Evolutionary conservation across 1,140 invertebrate genomes (phyloP), one percentile per base, ranked within the genome.

Genomic region (Halyomorpha halys): DNA sequence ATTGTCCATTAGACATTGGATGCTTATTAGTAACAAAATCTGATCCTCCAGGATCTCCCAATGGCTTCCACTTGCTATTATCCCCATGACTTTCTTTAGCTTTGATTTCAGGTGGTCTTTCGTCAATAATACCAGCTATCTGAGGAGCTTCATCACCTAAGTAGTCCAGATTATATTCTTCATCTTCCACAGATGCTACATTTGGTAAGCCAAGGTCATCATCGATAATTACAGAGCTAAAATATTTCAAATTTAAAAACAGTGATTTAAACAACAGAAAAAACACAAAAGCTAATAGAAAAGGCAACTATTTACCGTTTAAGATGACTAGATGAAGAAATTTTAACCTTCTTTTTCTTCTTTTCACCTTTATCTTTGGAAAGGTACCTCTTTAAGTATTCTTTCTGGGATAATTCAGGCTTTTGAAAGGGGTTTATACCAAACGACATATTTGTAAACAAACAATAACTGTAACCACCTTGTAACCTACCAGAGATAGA

Each of bases 121-220:
- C 92, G 75, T 96, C 93, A 54, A 94, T 82, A 66, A 96, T 81
- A 39, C 86, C 91, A n/a, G 87, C 91, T 68, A 96, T 85, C 73
- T 90, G 86, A 8, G 93, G 93, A 0, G 86, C 89, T 77, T 94
- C 89, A 72, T 96, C 92, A 25, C 83, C 83, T 21, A 82, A 74
- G 39, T 82, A 79, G 34, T 83, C 73, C 9, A 90, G 78, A 64
- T 90, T 85, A 53, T 86, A 76, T 68, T 89, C 83, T 65, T 85
- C 81, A 66, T 84, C 82, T 63, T 83, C 80, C 0, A 83, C 71
- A 15, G 79, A 73, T 23, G 79, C 72, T n/a, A 87, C 75, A 56
- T 82, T 81, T 11, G 79, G 78, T 9, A 87, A 67, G 71, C 89
- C 86, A 30, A 89, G 73, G 71, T 94, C 90, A 76, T 95, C 91